Conservation (phyloP, 2,888 invertebrate genomes). For the Dione juno region DNA sequence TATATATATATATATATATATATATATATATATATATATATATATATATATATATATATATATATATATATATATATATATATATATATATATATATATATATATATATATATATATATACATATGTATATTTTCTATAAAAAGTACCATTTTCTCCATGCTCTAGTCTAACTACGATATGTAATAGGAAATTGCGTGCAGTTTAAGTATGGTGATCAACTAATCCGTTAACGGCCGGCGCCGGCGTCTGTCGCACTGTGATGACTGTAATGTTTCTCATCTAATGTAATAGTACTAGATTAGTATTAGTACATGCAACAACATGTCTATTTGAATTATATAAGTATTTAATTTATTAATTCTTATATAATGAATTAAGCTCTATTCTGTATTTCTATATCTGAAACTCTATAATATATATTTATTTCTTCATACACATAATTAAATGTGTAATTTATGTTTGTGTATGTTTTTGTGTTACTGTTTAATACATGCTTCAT, state of each 20-base stretch:
- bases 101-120: too few species aligned
- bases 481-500: too few species aligned
- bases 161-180: neutral
- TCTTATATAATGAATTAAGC: neutral
- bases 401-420: too few species aligned
- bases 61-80: too few species aligned
- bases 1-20: too few species aligned
- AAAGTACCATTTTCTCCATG: neutral
- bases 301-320: neutral
- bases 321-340: neutral
- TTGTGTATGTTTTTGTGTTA: too few species aligned
- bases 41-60: too few species aligned
- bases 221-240: constrained; percentile 26
- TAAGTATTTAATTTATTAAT: neutral
- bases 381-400: too few species aligned
- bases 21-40: too few species aligned
- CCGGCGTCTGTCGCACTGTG: constrained; percentile 11
- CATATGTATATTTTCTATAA: neutral
- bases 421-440: too few species aligned
- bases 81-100: too few species aligned
- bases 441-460: too few species aligned
- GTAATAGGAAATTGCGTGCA: constrained; percentile 18
- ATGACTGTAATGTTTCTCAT: neutral
- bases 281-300: neutral
- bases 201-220: constrained; percentile 13